Percentiles rank a stretch among this genome's conserved stretches.
These are phyloP conservation scores for Tetragonula carbonaria DNA, from an alignment of 2,888 invertebrate genomes.

Conservation along the genomic window DNA sequence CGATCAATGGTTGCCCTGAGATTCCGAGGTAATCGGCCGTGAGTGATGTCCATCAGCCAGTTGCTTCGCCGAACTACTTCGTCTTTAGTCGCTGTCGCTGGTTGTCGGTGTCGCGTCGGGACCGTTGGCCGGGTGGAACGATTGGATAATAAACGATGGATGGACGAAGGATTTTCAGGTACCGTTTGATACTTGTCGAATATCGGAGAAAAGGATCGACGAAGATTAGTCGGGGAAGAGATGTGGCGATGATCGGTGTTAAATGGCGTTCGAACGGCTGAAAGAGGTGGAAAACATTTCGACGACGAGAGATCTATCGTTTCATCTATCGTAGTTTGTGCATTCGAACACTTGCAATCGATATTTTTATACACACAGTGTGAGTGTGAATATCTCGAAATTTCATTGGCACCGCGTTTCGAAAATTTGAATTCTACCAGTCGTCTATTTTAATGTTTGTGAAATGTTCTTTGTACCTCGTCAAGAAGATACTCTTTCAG, in stretches of 20 bases:
- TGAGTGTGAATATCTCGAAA: no score
- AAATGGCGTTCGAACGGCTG: not conserved
- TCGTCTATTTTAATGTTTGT: no score
- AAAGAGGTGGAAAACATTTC: not conserved
- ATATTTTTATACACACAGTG: no score
- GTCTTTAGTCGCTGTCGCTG: constrained; percentile 67
- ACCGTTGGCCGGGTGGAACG: constrained; percentile 81
- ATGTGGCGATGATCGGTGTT: constrained; percentile 7
- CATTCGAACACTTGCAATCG: no score
- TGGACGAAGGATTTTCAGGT: not conserved
- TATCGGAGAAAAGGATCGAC: constrained; percentile 4
- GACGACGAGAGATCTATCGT: no score
- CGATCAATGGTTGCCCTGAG: constrained; percentile 63
- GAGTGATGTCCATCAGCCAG: constrained; percentile 62
- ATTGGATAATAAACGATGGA: constrained; percentile 20
- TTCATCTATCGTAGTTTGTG: no score
- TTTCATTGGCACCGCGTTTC: not conserved
- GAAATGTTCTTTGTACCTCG: no score
- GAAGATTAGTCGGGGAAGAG: constrained; percentile 25
- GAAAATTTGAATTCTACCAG: not conserved
- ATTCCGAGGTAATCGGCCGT: constrained; percentile 59
- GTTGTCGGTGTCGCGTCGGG: constrained; percentile 82
- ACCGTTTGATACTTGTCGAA: constrained; percentile 22
- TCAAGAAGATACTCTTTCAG: not conserved
- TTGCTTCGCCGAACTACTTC: constrained; percentile 63